Evolutionary conservation across 2,888 invertebrate species (phyloP), one percentile per base, ranked within the genome.

Genomic region (Agriopis leucophaearia): DNA sequence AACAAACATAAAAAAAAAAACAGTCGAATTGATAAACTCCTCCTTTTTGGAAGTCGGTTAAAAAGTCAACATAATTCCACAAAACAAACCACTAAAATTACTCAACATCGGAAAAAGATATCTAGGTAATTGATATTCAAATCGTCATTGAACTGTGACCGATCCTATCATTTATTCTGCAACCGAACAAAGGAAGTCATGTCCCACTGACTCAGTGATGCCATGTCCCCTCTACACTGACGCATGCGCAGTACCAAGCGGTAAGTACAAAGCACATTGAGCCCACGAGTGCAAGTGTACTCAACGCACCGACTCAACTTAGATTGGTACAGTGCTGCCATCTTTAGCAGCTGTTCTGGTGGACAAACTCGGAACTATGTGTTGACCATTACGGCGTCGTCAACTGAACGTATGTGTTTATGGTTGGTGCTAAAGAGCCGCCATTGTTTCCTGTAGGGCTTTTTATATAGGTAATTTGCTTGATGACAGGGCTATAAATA

Each of bases 221-320:
- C 16, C 38, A 61, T 64, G 64, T 35, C 27, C 52, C 45, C 56
- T 54, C 56, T 64, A 64, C 64, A 42, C 35, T 57, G 57, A 58
- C 67, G 62, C 62, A 63, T 59, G 18, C 27, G 48, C 16, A 10
- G 18, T 55, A 55, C 18, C 7, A n/a, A 52, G 6, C 6, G 18
- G 18, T 12, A 13, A 48, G 59, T 55, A 16, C 55, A 67, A 58
- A 45, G 62, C 50, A 40, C 62, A 16, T 52, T 62, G 57, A 16
- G 55, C 45, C 9, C 27, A 9, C 59, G 55, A 73, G 86, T 84
- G 69, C 85, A 52, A 68, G 64, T 77, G 85, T 76, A 85, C 84
- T 71, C 42, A 68, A 69, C 60, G 76, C 70, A 77, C 77, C 74
- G 42, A 47, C 16, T 59, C 16, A 47, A 18, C 40, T 59, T 57